These are phyloP conservation scores for Temnothorax unifasciatus DNA, from an alignment of 2,888 invertebrate species.

Conservation along the genomic window DNA sequence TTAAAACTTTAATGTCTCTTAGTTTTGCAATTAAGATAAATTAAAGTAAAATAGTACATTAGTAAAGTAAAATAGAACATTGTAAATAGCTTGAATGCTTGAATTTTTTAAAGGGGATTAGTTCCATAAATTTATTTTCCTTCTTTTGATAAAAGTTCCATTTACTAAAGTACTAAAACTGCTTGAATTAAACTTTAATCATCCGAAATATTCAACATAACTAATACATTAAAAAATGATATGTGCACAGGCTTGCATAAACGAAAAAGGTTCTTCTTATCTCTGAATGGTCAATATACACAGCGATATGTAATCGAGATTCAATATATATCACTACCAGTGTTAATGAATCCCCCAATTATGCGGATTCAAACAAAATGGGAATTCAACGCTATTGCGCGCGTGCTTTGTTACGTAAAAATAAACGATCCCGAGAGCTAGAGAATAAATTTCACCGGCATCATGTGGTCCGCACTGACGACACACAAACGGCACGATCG, in stretches of 20 bases:
- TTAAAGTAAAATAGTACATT: neutral
- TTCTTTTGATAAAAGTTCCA: neutral
- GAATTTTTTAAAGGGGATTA: neutral
- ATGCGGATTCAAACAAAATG: neutral
- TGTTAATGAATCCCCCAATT: neutral
- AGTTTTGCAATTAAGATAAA: neutral
- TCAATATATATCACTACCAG: neutral
- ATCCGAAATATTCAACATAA: neutral
- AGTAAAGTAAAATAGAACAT: neutral
- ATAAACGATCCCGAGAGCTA: neutral
- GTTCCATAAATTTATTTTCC: neutral
- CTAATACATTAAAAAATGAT: neutral
- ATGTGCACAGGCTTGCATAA: neutral
- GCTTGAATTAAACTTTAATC: neutral
- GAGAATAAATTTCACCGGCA: neutral
- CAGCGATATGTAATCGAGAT: neutral
- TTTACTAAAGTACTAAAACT: neutral
- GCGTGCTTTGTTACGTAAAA: neutral
- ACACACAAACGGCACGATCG: neutral
- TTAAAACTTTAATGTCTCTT: neutral
- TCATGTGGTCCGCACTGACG: neutral
- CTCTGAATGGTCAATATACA: neutral
- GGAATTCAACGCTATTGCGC: neutral
- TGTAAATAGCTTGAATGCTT: neutral
- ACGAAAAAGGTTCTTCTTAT: neutral